Evolutionary conservation across 2,113 vertebrate species (phyloP).

Genomic region (Rhegmatorhina hoffmannsi): DNA sequence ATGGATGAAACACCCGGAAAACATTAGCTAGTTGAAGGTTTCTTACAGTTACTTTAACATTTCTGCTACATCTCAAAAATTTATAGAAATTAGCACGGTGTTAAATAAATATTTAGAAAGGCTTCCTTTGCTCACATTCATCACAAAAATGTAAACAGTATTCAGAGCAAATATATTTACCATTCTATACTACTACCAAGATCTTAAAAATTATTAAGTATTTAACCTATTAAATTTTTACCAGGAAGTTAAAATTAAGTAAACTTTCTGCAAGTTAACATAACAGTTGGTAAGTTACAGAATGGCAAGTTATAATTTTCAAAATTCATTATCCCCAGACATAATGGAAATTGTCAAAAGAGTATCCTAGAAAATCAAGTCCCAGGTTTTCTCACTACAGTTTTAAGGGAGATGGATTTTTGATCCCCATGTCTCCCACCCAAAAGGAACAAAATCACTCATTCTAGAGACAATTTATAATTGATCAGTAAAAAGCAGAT

Average conservation of each 20-base stretch:
- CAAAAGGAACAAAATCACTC: background rate
- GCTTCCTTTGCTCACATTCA: background rate
- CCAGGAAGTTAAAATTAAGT: background rate
- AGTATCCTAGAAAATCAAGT: background rate
- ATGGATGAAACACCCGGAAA: background rate
- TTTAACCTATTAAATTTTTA: background rate
- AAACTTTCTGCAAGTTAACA: background rate
- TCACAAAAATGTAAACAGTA: background rate
- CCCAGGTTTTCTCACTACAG: background rate
- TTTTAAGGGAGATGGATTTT: background rate
- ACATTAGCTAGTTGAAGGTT: background rate
- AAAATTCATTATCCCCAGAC: background rate
- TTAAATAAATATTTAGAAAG: background rate
- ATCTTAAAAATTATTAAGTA: background rate
- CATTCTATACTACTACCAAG: background rate
- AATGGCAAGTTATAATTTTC: background rate
- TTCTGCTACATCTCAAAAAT: background rate
- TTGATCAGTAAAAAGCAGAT: background rate
- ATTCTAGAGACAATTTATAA: background rate
- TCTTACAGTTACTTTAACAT: background rate
- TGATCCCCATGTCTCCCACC: accelerated
- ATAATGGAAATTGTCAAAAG: background rate
- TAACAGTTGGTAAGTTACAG: background rate
- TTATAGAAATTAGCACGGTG: background rate
- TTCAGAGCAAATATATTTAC: background rate